Evolutionary conservation across 2,113 vertebrate species (phyloP), one percentile per base, ranked within the genome.

Genomic region (Pionites leucogaster): DNA sequence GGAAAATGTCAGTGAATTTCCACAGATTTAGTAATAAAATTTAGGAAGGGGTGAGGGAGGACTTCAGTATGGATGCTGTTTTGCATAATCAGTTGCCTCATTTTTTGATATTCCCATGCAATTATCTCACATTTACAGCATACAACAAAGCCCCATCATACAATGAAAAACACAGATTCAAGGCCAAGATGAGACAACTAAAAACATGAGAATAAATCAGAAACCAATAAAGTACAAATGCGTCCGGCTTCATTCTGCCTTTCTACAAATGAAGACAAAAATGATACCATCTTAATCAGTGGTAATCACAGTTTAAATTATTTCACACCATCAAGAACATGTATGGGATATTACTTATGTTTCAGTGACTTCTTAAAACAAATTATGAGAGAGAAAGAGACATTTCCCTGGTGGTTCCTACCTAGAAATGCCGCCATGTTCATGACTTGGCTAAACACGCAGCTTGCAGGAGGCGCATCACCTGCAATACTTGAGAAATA

Each of bases 381-480:
- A 79, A 94, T n/a, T 24, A 62, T 8, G n/a, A 90, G 37, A 87
- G 52, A 89, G 39, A 82, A 86, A 90, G 33, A 94, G 92, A 93
- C 44, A 71, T 68, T 82, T 23, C 68, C 68, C 42, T 75, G 39
- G 64, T 42, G 59, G 28, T 62, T 95, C 98, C 94, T 98, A 99
- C 99, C 99, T 96, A 98, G 97, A 97, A 99, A 99, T 2, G 99
- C 99, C 17, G 99, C 98, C 98, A 99, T 98, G 97, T 99, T 99
- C 99, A 99, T 98, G 77, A 99, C 98, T 98, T 99, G 98, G 85
- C 99, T 99, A 93, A 99, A 99, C 91, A 99, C 98, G 44, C 98
- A 99, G 98, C 99, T 99, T 68, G 98, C 99, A 39, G 99, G 99
- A 55, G 99, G 98, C 8, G 94, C 95, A 41, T 99, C 98, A 46